Base-by-base conservation (phyloP, 2,113 vertebrate genomes). In the Anas platyrhynchos region DNA sequence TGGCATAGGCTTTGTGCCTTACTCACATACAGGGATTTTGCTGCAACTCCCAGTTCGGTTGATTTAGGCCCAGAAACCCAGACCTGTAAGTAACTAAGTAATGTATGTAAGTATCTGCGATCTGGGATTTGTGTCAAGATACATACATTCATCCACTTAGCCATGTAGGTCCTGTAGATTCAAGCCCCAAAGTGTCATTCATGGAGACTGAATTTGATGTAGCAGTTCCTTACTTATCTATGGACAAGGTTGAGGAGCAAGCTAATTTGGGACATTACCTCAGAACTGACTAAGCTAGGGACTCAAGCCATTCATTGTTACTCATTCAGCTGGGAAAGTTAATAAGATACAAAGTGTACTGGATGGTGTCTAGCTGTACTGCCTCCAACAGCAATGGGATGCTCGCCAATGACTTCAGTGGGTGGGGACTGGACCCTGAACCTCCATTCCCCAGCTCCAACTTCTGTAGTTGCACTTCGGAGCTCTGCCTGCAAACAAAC, bases 181-280 rank as follows among this genome's bases (percentile, higher is more conserved):
- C 41, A 62, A 22, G 29, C 10, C 31, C 31, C 59, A 71, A 50
- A 6, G 32, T 25, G 14, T 5, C 65, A 29, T 17, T 79, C 20
- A 62, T 3, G 6, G 41, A 1, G 1, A 74, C 36, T 80, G 58
- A 59, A 85, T 76, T 72, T 89, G 62, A 71, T n/a, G 36, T 80
- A 83, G 55, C 32, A 83, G 25, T 80, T 85, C 67, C 66, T 88
- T 41, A 84, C 43, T 82, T 73, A 66, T 43, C 31, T 94, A 21
- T 48, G 46, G 46, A 50, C 17, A 59, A 14, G 29, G 25, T 80
- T 61, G 55, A 88, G 79, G 18, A 91, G 38, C 15, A 46, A 85
- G 41, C 21, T 91, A 67, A 88, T 91, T 94, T 87, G 87, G 85
- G 44, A 89, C 41, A 41, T 69, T 93, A 93, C 16, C 25, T 85